phyloP scores from a whole-genome alignment of 2,888 invertebrate species.

The Clistopyga incitator region DNA sequence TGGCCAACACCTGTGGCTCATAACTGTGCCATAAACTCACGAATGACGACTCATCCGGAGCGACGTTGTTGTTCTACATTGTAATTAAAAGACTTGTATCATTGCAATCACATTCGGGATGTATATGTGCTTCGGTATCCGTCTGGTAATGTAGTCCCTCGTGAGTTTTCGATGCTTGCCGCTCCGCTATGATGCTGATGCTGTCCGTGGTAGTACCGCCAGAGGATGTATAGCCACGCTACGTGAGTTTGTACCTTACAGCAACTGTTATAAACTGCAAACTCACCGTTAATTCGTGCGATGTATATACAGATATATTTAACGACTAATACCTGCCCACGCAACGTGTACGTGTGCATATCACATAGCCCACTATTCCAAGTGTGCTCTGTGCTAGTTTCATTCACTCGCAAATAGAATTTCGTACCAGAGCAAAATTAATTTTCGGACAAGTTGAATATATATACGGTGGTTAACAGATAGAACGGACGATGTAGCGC shows the following conservation, averaged over 20 bases:
- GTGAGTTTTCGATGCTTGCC: slow-evolving; percentile 34
- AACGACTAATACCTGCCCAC: not conserved
- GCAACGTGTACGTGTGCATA: not conserved
- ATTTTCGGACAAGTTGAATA: slow-evolving; percentile 52
- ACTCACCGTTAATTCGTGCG: slow-evolving; percentile 45
- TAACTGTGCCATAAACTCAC: not conserved
- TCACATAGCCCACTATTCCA: slow-evolving; percentile 4
- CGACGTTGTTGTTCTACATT: slow-evolving; percentile 35
- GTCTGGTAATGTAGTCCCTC: slow-evolving; percentile 41
- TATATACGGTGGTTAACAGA: slow-evolving; percentile 17
- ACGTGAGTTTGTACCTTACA: slow-evolving; percentile 29
- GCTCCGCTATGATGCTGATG: not conserved
- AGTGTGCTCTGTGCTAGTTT: slow-evolving; percentile 4
- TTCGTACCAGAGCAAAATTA: slow-evolving; percentile 35
- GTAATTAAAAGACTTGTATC: slow-evolving; percentile 54
- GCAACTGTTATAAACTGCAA: slow-evolving; percentile 41
- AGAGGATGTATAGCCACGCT: slow-evolving; percentile 1
- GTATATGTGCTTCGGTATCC: slow-evolving; percentile 13
- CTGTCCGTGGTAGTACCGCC: not conserved
- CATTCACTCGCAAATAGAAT: slow-evolving; percentile 37
- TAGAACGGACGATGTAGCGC: not conserved
- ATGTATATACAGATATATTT: slow-evolving; percentile 23
- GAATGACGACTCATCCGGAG: slow-evolving; percentile 12
- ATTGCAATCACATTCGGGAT: slow-evolving; percentile 38
- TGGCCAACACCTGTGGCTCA: slow-evolving; percentile 23